Evolutionary conservation across 2,113 vertebrate genomes (phyloP).

Genomic region (Apteryx mantelli): DNA sequence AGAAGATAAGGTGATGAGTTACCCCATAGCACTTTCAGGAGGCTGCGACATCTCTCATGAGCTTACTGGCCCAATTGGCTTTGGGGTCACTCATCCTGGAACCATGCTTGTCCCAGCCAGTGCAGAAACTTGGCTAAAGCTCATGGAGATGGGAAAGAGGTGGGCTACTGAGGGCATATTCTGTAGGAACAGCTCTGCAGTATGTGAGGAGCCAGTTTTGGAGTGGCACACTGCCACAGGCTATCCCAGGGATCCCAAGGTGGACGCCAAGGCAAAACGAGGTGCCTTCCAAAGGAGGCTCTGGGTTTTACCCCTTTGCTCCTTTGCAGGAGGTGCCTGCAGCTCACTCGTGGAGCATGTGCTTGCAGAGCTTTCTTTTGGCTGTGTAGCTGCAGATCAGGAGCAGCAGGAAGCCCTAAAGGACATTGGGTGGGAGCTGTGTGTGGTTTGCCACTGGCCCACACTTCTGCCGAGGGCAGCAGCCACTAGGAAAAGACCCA

Average conservation of each 20-base stretch:
- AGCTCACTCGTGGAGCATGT: neutral
- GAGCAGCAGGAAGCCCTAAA: neutral
- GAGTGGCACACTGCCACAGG: fast-evolving
- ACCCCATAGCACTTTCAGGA: neutral
- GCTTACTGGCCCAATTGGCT: neutral
- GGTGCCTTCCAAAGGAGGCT: neutral
- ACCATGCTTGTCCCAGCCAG: neutral
- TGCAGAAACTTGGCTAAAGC: neutral
- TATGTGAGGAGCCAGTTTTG: neutral
- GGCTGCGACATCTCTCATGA: neutral
- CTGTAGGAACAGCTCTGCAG: neutral
- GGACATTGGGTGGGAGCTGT: fast-evolving
- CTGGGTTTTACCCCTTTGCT: neutral
- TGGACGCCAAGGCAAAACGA: neutral
- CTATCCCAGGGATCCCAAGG: neutral
- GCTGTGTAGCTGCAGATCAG: fast-evolving
- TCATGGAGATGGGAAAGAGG: neutral
- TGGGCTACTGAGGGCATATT: neutral
- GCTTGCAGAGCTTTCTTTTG: neutral
- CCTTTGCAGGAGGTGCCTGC: neutral
- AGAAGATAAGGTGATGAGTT: neutral
- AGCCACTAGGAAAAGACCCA: neutral
- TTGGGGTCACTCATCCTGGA: neutral
- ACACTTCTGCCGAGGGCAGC: neutral
- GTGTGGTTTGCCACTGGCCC: neutral